Evolutionary conservation across 2,113 vertebrate species (phyloP).

Genomic region (Cephalopterus ornatus): DNA sequence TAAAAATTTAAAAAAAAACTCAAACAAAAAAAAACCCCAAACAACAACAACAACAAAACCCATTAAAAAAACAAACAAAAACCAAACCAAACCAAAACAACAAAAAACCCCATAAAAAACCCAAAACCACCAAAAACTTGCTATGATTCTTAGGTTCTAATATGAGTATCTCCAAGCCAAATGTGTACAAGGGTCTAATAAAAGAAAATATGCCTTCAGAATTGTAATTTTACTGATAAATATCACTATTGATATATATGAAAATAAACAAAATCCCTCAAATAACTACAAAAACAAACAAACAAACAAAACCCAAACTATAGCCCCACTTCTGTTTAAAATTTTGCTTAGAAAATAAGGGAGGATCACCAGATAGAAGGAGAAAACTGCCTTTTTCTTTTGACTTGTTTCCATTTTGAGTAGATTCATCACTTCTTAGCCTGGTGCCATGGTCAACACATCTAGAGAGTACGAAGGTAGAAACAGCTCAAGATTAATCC

Average conservation of each 20-base stretch:
- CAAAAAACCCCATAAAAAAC: too few species aligned
- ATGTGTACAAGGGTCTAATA: not conserved
- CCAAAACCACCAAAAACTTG: accelerated
- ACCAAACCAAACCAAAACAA: too few species aligned
- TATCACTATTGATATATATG: not conserved
- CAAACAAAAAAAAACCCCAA: not conserved
- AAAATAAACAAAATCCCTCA: not conserved
- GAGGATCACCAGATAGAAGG: not conserved
- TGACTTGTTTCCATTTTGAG: not conserved
- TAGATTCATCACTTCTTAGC: not conserved
- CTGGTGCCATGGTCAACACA: not conserved
- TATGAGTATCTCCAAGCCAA: not conserved
- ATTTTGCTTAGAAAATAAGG: not conserved
- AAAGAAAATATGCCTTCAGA: not conserved
- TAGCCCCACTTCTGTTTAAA: not conserved
- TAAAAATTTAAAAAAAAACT: not conserved
- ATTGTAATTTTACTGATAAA: not conserved
- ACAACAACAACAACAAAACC: too few species aligned
- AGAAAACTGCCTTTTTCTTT: not conserved
- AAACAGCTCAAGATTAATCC: not conserved
- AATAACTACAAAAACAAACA: not conserved
- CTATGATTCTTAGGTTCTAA: not conserved
- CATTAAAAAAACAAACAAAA: too few species aligned
- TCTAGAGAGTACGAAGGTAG: not conserved
- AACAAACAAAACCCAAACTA: not conserved